Evolutionary conservation across 2,113 vertebrate species (phyloP).

Genomic region (Corythoichthys haematopterus): DNA sequence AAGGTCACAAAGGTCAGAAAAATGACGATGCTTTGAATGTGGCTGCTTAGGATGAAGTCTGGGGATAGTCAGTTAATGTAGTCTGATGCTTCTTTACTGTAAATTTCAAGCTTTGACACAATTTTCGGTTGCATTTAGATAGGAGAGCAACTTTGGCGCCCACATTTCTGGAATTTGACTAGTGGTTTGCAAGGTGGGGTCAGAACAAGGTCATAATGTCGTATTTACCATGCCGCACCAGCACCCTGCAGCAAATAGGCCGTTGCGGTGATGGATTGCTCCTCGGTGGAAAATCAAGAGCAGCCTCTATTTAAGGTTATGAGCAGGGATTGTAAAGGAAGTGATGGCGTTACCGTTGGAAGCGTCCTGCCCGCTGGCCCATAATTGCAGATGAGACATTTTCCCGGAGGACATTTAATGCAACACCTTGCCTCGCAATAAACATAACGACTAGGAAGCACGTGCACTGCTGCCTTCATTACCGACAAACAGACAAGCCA

Average conservation of each 20-base stretch:
- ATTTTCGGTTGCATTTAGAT: no score
- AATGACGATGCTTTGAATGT: no score
- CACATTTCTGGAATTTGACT: conserved; percentile 1
- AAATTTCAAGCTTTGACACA: no score
- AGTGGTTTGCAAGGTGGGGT: conserved; percentile 26
- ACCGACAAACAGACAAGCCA: conserved; percentile 28
- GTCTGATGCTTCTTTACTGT: no score
- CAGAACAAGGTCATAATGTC: conserved; percentile 28
- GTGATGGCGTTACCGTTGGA: conserved; percentile 41
- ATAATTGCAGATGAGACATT: conserved; percentile 62
- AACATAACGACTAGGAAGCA: conserved; percentile 45
- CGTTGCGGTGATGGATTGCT: conserved; percentile 34
- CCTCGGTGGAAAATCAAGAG: conserved; percentile 49
- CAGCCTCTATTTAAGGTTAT: conserved; percentile 52
- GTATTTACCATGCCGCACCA: background rate
- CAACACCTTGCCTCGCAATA: conserved; percentile 43
- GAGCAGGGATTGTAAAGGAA: conserved; percentile 38
- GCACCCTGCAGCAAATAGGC: conserved; percentile 18
- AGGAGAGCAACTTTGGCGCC: no score
- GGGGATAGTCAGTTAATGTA: no score
- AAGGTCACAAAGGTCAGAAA: no score
- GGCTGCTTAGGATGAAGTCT: no score
- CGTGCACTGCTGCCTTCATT: conserved; percentile 24
- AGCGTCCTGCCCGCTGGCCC: conserved; percentile 35
- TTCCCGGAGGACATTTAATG: conserved; percentile 47